Conservation (phyloP, 2,888 invertebrate species). For the Hypomecis atomaria region DNA sequence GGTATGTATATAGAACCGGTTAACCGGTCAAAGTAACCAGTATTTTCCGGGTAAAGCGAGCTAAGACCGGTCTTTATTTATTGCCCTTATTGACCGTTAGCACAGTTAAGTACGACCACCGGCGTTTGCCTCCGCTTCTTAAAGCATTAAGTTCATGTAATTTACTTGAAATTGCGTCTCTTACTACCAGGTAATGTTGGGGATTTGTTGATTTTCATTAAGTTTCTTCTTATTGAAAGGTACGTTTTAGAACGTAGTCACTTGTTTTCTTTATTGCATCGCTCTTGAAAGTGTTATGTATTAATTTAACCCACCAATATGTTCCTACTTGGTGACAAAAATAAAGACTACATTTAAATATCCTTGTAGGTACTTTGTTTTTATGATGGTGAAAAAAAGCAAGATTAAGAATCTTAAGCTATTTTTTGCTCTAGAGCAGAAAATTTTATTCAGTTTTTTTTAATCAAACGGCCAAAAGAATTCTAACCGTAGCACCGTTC, state of each 20-base stretch:
- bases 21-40: constrained; percentile 21
- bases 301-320: no score
- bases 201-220: constrained; percentile 37
- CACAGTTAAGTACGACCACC: constrained; percentile 50
- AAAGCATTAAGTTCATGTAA: constrained; percentile 51
- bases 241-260: neutral
- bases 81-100: constrained; percentile 58
- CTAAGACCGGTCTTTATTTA: constrained; percentile 49
- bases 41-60: constrained; percentile 18
- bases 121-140: constrained; percentile 42
- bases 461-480: no score
- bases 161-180: constrained; percentile 49
- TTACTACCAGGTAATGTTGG: constrained; percentile 38
- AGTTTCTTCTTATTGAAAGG: constrained; percentile 3
- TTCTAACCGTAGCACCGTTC: no score
- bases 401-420: no score
- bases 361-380: no score
- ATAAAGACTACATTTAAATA: no score
- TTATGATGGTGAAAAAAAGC: no score
- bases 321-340: no score
- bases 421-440: no score
- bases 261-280: no score
- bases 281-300: no score
- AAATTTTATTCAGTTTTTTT: no score
- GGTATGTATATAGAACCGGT: constrained; percentile 8